Evolutionary conservation across 2,113 vertebrate species (phyloP), one percentile per base, ranked within the genome.

Genomic region (Macquaria australasica): DNA sequence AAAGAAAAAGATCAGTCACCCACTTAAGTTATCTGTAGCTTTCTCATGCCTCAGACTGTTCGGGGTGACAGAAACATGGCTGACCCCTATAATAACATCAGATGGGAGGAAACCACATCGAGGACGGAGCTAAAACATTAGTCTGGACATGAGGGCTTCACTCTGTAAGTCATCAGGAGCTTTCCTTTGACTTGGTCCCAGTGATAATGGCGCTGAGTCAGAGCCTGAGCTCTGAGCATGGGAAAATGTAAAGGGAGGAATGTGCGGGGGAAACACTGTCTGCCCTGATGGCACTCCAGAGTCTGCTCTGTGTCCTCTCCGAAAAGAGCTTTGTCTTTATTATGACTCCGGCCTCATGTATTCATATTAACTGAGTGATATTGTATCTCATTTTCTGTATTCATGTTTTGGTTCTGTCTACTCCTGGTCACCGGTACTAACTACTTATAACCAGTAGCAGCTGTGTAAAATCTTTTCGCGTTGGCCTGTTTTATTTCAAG

Each of bases 231-330:
- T 86, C 78, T 3, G 85, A 94, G 92, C 94, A 93, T 95, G 94
- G 94, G 94, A 95, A 95, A 94, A 90, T 92, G 80, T 84, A 92
- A 85, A 74, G 82, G 82, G 55, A 91, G 93, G 94, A 95, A 95
- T 95, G 92, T 94, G 90, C 67, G 91, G 85, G 94, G 86, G 88
- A 88, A 90, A 81, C 77, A 62, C 88, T 88, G 93, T 94, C 92
- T 94, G 89, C 75, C 62, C 82, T 86, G 89, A 94, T 89, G 94
- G 91, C 88, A 91, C 91, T 91, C 90, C 62, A 79, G 84, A 91
- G 93, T 93, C 92, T 93, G 92, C 83, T 78, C 90, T 82, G 76
- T 76, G 89, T 93, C 91, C 91, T 93, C 83, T 83, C 66, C 56
- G 16, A 81, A 73, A 86, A 77, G 80, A 80, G 20, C 85, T 71